Percentiles rank a stretch among this genome's conserved stretches.
These are phyloP conservation scores for Propithecus perrieri DNA, from an alignment of 2,797 vertebrate species.

Conservation along the genomic window DNA sequence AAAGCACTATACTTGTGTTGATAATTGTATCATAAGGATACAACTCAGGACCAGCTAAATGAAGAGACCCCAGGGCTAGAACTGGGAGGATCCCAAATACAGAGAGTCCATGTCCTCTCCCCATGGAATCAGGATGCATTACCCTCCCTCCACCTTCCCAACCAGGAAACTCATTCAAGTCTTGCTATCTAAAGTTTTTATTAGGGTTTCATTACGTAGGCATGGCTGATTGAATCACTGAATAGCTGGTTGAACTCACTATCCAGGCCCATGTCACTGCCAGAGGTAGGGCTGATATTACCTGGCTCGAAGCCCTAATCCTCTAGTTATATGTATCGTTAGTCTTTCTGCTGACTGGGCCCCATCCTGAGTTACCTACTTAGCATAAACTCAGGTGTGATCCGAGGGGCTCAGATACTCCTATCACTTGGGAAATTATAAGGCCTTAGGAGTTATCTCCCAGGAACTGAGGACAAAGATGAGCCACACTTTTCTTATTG, in stretches of 20 bases:
- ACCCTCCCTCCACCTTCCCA: not conserved
- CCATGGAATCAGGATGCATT: not conserved
- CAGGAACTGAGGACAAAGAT: not conserved
- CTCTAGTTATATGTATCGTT: not conserved
- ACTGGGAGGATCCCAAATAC: not conserved
- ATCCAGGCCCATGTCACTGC: not conserved
- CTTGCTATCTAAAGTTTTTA: not conserved
- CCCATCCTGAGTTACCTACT: not conserved
- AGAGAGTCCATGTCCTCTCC: not conserved
- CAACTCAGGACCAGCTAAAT: not conserved
- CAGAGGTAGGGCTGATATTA: not conserved
- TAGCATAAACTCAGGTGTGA: not conserved
- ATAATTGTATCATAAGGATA: not conserved
- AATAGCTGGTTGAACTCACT: not conserved
- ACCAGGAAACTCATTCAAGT: not conserved
- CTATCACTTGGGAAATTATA: not conserved
- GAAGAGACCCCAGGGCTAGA: not conserved
- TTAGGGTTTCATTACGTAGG: not conserved
- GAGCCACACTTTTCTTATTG: not conserved
- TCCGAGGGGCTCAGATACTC: not conserved
- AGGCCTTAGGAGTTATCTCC: not conserved
- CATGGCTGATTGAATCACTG: not conserved
- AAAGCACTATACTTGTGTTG: not conserved
- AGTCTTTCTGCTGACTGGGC: not conserved
- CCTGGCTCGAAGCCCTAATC: not conserved